Percentiles rank a stretch among this genome's conserved stretches.
Evolutionary conservation across 2,113 vertebrate species (phyloP).

Genomic region (Caloenas nicobarica): DNA sequence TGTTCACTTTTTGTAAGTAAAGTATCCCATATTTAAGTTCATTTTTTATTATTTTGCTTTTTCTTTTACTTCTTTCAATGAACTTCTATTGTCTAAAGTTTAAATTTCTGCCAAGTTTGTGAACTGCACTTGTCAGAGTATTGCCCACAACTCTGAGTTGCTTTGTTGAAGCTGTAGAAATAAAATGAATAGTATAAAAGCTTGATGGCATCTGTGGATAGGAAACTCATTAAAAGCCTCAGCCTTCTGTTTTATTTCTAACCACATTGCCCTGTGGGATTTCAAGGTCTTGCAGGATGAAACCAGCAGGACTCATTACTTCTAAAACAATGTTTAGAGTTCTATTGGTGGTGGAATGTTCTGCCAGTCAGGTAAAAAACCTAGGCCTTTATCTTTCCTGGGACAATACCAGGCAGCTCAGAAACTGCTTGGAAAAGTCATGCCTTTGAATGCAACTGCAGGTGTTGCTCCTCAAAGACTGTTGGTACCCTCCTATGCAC

Average conservation of each 20-base stretch:
- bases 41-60: slow-evolving; percentile 77
- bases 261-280: slow-evolving; percentile 85
- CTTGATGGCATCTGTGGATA: slow-evolving; percentile 88
- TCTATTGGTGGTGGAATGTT: slow-evolving; percentile 84
- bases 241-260: slow-evolving; percentile 86
- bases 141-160: slow-evolving; percentile 85
- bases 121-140: slow-evolving; percentile 82
- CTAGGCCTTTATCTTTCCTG: slow-evolving; percentile 79
- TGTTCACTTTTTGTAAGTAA: slow-evolving; percentile 78
- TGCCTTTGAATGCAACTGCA: slow-evolving; percentile 85
- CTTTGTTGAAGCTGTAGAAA: slow-evolving; percentile 83
- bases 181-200: slow-evolving; percentile 87
- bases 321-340: slow-evolving; percentile 83
- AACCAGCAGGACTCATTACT: slow-evolving; percentile 89
- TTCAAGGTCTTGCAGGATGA: slow-evolving; percentile 82
- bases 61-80: slow-evolving; percentile 74
- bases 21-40: slow-evolving; percentile 76
- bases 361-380: slow-evolving; percentile 89
- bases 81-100: slow-evolving; percentile 78
- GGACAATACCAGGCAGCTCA: slow-evolving; percentile 80
- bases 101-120: slow-evolving; percentile 81
- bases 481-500: slow-evolving; percentile 80
- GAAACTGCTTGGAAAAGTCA: slow-evolving; percentile 81
- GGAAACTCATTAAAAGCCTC: slow-evolving; percentile 86
- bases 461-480: slow-evolving; percentile 84